Conservation (phyloP, 37 sponge, comb jelly and placozoan genomes). For the Bolinopsis microptera region DNA sequence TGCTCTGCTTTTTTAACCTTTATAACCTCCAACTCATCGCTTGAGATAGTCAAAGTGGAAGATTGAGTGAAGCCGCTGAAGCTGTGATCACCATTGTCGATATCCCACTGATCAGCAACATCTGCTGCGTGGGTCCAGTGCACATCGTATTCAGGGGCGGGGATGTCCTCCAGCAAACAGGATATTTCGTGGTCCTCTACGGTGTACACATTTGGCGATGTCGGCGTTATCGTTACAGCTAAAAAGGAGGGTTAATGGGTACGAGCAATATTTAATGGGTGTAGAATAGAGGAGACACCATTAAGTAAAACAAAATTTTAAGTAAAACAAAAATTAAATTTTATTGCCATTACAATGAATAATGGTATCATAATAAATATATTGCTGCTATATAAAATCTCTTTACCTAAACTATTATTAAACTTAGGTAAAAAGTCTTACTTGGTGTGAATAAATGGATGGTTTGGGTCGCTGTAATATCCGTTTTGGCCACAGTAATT, state of each 20-base stretch:
- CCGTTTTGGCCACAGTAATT: not conserved
- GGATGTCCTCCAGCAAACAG: not conserved
- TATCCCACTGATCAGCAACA: not conserved
- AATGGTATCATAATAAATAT: too few relatives aligned
- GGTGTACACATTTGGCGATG: not conserved
- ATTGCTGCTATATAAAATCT: too few relatives aligned
- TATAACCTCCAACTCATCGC: not conserved
- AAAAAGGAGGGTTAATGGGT: too few relatives aligned
- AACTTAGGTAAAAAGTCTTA: too few relatives aligned
- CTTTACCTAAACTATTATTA: too few relatives aligned
- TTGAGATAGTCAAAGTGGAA: not conserved
- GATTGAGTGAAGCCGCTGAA: not conserved
- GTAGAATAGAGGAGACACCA: too few relatives aligned
- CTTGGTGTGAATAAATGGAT: not conserved
- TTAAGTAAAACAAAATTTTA: too few relatives aligned
- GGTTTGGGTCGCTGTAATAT: not conserved
- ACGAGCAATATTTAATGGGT: too few relatives aligned
- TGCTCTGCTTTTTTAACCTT: not conserved
- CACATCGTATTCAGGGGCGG: not conserved
- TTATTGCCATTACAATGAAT: too few relatives aligned
- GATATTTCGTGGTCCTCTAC: not conserved
- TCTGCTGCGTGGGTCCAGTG: not conserved
- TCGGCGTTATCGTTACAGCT: not conserved
- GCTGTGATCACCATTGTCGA: not conserved
- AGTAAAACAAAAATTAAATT: too few relatives aligned